A percentile compares a stretch with the other conserved stretches of the same genome.
Evolutionary conservation across 2,888 invertebrate genomes (phyloP).

Genomic region (Endomychus coccineus): DNA sequence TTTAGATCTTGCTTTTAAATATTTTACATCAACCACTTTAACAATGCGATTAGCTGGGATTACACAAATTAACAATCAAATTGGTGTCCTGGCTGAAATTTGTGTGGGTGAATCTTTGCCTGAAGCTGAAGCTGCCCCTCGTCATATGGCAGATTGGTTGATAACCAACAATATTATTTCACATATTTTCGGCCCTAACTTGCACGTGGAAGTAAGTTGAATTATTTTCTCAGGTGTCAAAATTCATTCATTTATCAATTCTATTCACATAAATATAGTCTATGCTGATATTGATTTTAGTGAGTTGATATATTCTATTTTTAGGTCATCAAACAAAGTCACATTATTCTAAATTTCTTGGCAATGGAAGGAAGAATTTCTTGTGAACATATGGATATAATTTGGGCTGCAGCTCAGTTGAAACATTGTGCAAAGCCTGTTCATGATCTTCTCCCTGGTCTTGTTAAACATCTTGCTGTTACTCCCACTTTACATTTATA

Average conservation of each 20-base stretch:
- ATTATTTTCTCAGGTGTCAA: no score
- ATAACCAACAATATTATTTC: constrained; percentile 84
- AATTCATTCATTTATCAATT: no score
- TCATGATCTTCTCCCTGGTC: constrained; percentile 80
- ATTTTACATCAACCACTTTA: constrained; percentile 88
- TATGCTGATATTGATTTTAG: background rate
- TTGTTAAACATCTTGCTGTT: constrained; percentile 84
- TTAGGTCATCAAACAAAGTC: constrained; percentile 88
- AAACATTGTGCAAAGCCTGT: constrained; percentile 94
- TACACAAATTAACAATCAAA: constrained; percentile 90
- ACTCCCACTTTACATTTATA: constrained; percentile 85
- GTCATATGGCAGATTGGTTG: constrained; percentile 81
- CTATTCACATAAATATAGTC: no score
- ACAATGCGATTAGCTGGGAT: constrained; percentile 92
- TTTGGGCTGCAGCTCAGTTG: constrained; percentile 91
- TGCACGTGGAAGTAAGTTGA: constrained; percentile 95
- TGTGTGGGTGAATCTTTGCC: constrained; percentile 82
- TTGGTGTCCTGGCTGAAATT: constrained; percentile 84
- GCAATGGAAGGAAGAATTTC: constrained; percentile 88
- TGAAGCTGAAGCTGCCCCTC: constrained; percentile 78
- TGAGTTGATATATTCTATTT: constrained; percentile 14
- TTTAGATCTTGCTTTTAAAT: constrained; percentile 88
- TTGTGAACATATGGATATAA: constrained; percentile 82
- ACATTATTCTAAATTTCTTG: constrained; percentile 84
- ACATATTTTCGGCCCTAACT: constrained; percentile 93